Base-by-base conservation (phyloP, 2,113 vertebrate genomes). In the Dasypus novemcinctus region DNA sequence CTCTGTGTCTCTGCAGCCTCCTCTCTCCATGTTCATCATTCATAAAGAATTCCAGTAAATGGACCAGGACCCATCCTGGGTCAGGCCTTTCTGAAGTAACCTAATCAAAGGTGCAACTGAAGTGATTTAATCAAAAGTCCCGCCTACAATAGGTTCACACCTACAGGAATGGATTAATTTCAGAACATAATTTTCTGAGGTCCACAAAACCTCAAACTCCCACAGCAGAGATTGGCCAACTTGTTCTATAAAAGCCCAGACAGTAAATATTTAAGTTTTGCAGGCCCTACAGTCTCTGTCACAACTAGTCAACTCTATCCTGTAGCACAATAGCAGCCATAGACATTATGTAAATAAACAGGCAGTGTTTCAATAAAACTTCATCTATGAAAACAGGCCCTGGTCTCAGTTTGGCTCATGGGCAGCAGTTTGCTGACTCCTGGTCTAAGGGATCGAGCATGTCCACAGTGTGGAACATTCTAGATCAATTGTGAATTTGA, bases 201-300 rank as follows among this genome's bases (percentile, higher is more conserved):
- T 49, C 46, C 46, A 49, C 46, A 49, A 49, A 49, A 49, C 46
- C 5, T 49, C 46, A 49, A 49, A 49, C 46, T 49, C 8, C 46
- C 46, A 5, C 46, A 49, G 46, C 46, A 66, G 29, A 33, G 10
- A 17, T 84, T 10, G 8, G 76, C 5, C 33, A 7, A 31, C 29
- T 71, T 90, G 36, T 69, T 84, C 72, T 38, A n/a, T 59, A 74
- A 81, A 93, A 31, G n/a, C 66, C 33, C 33, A 63, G 66, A 87
- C 1, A 27, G 38, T 43, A 81, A 79, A 57, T 41, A 87, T 18
- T 27, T 76, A 75, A 49, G 11, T 7, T 72, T 29, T 29, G 36
- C 72, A 13, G 46, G 25, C 14, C n/a, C 54, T 9, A 3, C 1
- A 2, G 9, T 17, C 38, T 91, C 52, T 59, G 3, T 76, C n/a